phyloP scores from a whole-genome alignment of 2,797 vertebrate genomes.

The Gymnothorax reevesii region DNA sequence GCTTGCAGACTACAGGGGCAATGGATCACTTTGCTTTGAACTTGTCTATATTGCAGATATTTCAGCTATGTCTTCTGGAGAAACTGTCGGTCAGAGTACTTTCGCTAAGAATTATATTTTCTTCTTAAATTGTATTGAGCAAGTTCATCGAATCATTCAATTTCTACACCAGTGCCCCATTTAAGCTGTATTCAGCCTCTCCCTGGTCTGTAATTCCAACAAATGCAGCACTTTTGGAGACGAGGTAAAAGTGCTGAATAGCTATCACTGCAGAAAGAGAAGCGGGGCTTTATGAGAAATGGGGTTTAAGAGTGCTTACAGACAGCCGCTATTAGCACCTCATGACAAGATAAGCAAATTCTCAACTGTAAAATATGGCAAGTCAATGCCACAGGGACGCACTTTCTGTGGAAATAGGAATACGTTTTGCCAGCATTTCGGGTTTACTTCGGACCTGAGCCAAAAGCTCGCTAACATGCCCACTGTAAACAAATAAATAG shows the following conservation, averaged over 20 bases:
- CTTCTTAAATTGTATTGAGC: background rate
- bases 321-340: background rate
- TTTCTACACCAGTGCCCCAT: background rate
- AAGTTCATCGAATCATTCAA: background rate
- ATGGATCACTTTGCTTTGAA: background rate
- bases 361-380: too few relatives aligned
- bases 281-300: background rate
- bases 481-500: too few relatives aligned
- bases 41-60: background rate
- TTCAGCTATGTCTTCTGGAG: background rate
- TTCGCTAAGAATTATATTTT: background rate
- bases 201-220: background rate
- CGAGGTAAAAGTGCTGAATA: background rate
- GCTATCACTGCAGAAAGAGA: background rate
- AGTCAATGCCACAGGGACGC: too few relatives aligned
- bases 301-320: background rate
- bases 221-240: background rate
- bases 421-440: too few relatives aligned
- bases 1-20: background rate
- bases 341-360: too few relatives aligned
- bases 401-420: too few relatives aligned
- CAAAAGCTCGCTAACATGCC: too few relatives aligned
- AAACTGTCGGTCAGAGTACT: background rate
- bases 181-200: background rate
- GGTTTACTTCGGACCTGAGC: too few relatives aligned